phyloP scores from a whole-genome alignment of 2,113 vertebrate species.

The Gymnorhina tibicen region DNA sequence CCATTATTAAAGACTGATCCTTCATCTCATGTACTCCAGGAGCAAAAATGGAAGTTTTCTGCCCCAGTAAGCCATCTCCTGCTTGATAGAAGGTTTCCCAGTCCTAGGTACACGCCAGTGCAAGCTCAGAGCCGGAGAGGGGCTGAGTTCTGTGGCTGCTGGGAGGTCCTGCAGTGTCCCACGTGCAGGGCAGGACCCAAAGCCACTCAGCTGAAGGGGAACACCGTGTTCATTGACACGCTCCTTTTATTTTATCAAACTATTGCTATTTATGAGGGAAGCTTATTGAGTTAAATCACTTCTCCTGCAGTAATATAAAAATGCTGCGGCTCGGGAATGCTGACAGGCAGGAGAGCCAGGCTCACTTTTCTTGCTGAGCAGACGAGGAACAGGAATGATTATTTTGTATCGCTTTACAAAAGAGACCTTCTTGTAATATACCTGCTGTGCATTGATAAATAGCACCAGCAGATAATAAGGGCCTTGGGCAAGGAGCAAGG shows the following conservation, averaged over 20 bases:
- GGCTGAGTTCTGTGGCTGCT: background rate
- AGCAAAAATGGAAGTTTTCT: background rate
- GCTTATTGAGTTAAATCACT: constrained; percentile 37
- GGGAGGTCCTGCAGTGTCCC: background rate
- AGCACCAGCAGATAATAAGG: constrained; percentile 39
- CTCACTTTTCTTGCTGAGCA: constrained; percentile 13
- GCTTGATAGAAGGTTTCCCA: background rate
- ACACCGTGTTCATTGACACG: background rate
- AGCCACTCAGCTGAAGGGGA: background rate
- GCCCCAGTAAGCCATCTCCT: background rate
- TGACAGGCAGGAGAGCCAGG: background rate
- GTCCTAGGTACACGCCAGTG: background rate
- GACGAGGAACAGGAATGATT: constrained; percentile 23
- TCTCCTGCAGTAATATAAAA: background rate
- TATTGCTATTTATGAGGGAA: background rate
- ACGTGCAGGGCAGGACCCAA: background rate
- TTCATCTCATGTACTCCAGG: background rate
- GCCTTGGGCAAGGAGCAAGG: constrained; percentile 1
- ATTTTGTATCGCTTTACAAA: background rate
- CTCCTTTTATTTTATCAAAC: background rate
- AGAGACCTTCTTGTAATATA: constrained; percentile 19
- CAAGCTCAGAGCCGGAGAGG: background rate
- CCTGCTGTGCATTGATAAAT: constrained; percentile 47
- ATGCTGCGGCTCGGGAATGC: background rate
- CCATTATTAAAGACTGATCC: background rate